A percentile compares a stretch with the other conserved stretches of the same genome.
Evolutionary conservation across 1,140 invertebrate species (phyloP).

Genomic region (Euura saliciscinereae): DNA sequence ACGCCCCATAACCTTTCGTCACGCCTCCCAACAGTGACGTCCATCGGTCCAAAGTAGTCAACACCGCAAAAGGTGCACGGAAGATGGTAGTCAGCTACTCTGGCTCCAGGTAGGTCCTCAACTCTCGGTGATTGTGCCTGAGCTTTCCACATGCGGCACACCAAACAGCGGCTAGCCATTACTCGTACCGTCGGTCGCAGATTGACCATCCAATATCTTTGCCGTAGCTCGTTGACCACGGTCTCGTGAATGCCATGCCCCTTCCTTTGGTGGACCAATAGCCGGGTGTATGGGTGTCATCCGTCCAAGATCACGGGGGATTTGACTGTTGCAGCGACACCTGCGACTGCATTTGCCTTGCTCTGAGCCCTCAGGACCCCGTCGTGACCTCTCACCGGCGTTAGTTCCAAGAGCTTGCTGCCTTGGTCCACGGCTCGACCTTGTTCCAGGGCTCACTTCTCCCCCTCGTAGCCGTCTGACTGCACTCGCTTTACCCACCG

Average conservation of each 20-base stretch:
- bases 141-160: slow-evolving; percentile 28
- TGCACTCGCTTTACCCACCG: slow-evolving; percentile 12
- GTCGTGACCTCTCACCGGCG: slow-evolving; percentile 11
- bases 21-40: slow-evolving; percentile 18
- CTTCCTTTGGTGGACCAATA: slow-evolving; percentile 20
- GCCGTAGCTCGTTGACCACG: slow-evolving; percentile 22
- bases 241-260: slow-evolving; percentile 27
- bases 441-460: background rate
- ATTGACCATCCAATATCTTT: slow-evolving; percentile 25
- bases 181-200: slow-evolving; percentile 15
- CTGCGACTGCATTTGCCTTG: background rate
- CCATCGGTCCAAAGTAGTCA: slow-evolving; percentile 25
- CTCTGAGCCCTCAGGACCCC: slow-evolving; percentile 20
- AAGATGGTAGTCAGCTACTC: slow-evolving; percentile 20
- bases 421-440: background rate
- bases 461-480: slow-evolving; percentile 9
- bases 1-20: slow-evolving; percentile 24
- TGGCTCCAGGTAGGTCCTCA: slow-evolving; percentile 35
- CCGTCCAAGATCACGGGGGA: slow-evolving; percentile 18
- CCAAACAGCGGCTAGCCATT: slow-evolving; percentile 23
- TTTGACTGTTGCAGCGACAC: background rate
- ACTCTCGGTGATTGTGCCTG: slow-evolving; percentile 30
- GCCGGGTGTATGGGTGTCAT: slow-evolving; percentile 22
- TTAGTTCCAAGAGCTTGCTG: slow-evolving; percentile 2
- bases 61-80: slow-evolving; percentile 31